Evolutionary conservation across 2,888 invertebrate species (phyloP), one percentile per base, ranked within the genome.

Genomic region (Leptopilina drosophilae): DNA sequence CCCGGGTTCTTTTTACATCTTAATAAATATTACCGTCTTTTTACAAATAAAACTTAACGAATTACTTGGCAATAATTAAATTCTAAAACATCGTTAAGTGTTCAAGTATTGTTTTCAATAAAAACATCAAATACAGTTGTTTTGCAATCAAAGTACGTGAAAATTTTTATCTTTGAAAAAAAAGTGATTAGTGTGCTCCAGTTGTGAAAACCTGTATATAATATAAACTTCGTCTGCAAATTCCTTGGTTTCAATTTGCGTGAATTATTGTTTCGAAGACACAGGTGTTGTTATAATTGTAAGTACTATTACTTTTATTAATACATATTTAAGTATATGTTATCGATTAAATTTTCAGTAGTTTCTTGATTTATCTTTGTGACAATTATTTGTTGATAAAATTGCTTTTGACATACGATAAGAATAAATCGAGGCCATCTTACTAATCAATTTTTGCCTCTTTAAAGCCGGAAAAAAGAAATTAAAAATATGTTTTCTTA

Each of bases 391-490:
- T 53, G 7, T 59, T 8, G 26, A 42, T 42, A 42, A 42, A 42
- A 42, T 42, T 42, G 11, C 79, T 76, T 84, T 81, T 85, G 82
- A 84, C 82, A 82, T 46, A 46, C 11, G 49, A 83, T 62, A 79
- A 76, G 53, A 76, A 65, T 62, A 64, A 40, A 77, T 77, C 66
- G 87, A 84, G 84, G 88, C 89, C 88, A 88, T 88, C 86, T 88
- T 88, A 85, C 83, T 49, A 49, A 78, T 80, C 80, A 76, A 42
- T 80, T 78, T 20, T 80, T 77, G 78, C 76, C 78, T 65, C 78
- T 81, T 33, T 33, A 78, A 80, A 76, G 79, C 87, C 87, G 83
- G 80, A 77, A 82, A 77, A 82, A 1, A 11, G 75, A 76, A 76
- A 64, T 78, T 76, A 64, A 75, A 76, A 82, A 83, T 81, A 33